These are phyloP conservation scores for Barypeithes pellucidus DNA, from an alignment of 2,888 invertebrate genomes.

Conservation along the genomic window DNA sequence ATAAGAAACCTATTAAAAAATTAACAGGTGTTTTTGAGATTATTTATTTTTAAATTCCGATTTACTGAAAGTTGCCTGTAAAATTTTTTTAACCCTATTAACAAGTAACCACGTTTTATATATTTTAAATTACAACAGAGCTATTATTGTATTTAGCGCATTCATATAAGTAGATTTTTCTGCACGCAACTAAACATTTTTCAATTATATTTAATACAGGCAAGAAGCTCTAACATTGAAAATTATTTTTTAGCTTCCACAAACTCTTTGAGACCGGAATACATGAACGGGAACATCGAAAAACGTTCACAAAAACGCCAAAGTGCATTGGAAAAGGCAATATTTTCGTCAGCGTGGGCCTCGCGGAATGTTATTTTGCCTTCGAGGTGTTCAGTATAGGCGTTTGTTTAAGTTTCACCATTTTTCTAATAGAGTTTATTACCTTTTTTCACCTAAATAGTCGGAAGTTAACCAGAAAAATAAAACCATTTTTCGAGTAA, in stretches of 20 bases:
- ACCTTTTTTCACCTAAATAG: conserved; percentile 6
- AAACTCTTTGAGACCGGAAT: conserved; percentile 48
- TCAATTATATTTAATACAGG: no score
- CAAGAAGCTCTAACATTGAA: no score
- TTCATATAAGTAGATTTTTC: no score
- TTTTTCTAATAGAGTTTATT: conserved; percentile 36
- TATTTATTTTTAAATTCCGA: no score
- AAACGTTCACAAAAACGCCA: conserved; percentile 28
- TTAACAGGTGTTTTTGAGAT: no score
- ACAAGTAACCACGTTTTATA: no score
- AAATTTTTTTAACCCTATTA: no score
- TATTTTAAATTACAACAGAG: no score
- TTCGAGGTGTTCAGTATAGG: conserved; percentile 41
- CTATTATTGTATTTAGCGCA: no score
- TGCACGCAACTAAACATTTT: no score
- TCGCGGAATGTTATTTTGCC: conserved; percentile 49
- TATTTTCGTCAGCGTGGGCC: conserved; percentile 44
- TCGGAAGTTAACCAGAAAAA: background rate
- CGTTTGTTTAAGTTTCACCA: conserved; percentile 30
- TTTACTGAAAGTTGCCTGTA: no score
- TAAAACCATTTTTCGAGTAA: background rate
- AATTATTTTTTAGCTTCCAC: conserved; percentile 39
- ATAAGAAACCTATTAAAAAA: no score
- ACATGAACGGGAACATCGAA: conserved; percentile 31
- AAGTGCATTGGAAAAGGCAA: conserved; percentile 39